phyloP scores from a whole-genome alignment of 1,140 invertebrate species.

The Spodoptera litura region DNA sequence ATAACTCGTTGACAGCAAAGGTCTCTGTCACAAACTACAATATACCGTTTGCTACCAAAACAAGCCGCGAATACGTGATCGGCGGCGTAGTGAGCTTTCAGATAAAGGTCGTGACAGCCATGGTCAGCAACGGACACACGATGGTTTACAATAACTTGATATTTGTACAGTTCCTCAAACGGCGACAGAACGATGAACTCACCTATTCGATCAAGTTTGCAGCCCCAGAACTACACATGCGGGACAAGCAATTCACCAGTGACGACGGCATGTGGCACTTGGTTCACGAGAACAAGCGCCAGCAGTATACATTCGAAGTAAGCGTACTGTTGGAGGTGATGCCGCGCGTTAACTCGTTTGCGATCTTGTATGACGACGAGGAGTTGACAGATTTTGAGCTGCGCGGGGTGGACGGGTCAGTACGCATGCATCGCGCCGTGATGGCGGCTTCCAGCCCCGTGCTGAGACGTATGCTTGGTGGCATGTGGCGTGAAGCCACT shows the following conservation, averaged over 20 bases:
- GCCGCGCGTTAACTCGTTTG: constrained; percentile 50
- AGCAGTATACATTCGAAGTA: constrained; percentile 54
- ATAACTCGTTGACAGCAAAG: background rate
- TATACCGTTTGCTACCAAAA: background rate
- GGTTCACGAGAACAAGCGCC: constrained; percentile 54
- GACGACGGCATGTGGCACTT: constrained; percentile 61
- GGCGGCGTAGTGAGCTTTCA: background rate
- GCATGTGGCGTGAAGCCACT: constrained; percentile 56
- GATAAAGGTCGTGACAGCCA: background rate
- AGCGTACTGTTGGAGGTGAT: constrained; percentile 48
- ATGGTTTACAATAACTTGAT: background rate
- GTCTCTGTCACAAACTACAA: background rate
- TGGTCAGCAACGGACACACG: background rate
- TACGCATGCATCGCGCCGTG: constrained; percentile 56
- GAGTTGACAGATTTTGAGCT: constrained; percentile 61
- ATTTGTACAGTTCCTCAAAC: constrained; percentile 51
- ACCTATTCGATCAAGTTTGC: constrained; percentile 53
- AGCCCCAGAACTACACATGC: constrained; percentile 49
- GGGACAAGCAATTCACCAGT: constrained; percentile 50
- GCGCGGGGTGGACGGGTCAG: constrained; percentile 57
- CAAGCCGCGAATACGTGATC: constrained; percentile 1
- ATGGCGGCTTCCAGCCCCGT: constrained; percentile 60
- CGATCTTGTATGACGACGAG: constrained; percentile 54
- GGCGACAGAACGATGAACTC: constrained; percentile 51
- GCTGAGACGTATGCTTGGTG: constrained; percentile 57